A percentile compares a stretch with the other conserved stretches of the same genome.
These are phyloP conservation scores for Eurytoma adleriae DNA, from an alignment of 2,888 invertebrate genomes.

Conservation along the genomic window DNA sequence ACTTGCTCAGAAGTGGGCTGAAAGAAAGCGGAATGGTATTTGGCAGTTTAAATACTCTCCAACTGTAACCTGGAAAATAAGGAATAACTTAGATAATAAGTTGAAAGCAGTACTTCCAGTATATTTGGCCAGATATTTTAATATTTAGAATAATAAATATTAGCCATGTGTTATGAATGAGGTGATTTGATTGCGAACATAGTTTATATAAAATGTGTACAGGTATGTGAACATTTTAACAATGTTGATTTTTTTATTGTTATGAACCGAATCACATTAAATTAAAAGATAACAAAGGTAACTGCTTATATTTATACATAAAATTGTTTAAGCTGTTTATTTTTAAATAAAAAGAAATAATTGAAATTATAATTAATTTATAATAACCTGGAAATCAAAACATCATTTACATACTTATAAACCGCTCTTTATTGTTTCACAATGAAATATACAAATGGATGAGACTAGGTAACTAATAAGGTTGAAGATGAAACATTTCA, in stretches of 20 bases:
- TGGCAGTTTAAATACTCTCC: conserved; percentile 76
- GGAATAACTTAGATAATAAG: conserved; percentile 62
- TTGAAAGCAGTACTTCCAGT: conserved; percentile 63
- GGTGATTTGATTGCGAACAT: conserved; percentile 28
- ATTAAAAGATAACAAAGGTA: not conserved
- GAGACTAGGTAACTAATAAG: conserved; percentile 54
- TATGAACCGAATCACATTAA: conserved; percentile 24
- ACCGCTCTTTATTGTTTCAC: conserved; percentile 70
- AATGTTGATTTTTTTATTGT: conserved; percentile 33
- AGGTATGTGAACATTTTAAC: not conserved
- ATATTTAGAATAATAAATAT: conserved; percentile 55
- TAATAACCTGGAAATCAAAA: not conserved
- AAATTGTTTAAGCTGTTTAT: too few relatives aligned
- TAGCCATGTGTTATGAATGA: conserved; percentile 24
- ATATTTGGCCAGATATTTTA: conserved; percentile 58
- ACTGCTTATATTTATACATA: too few relatives aligned
- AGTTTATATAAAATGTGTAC: conserved; percentile 2
- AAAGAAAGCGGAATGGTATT: conserved; percentile 76
- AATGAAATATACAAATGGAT: conserved; percentile 72
- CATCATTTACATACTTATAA: conserved; percentile 64
- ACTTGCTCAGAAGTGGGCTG: conserved; percentile 76
- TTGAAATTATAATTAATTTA: too few relatives aligned
- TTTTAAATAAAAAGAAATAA: not conserved
- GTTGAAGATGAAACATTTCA: conserved; percentile 44
- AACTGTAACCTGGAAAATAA: conserved; percentile 69